Percentiles rank a stretch among this genome's conserved stretches.
Conservation (phyloP, 1,140 invertebrate genomes). For the Zaprionus inermis region DNA sequence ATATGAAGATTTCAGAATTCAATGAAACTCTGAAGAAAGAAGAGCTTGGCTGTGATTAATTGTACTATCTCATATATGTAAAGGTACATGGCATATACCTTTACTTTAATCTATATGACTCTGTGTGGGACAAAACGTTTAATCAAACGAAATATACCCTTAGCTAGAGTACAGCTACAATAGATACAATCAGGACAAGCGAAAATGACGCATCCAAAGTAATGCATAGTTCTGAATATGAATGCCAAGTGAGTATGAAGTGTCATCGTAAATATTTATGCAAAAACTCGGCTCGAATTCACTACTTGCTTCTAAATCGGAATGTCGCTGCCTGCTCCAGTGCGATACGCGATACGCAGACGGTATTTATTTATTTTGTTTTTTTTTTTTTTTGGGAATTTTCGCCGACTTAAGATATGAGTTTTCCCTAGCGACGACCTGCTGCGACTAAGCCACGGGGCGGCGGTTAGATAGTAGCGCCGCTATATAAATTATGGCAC, state of each 20-base stretch:
- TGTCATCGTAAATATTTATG: slow-evolving; percentile 19
- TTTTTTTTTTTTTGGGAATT: background rate
- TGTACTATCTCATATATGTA: too few species aligned
- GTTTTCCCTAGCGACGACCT: slow-evolving; percentile 25
- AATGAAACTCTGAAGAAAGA: too few species aligned
- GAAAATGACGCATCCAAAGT: background rate
- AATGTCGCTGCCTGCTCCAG: slow-evolving; percentile 8
- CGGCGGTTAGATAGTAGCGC: slow-evolving; percentile 37
- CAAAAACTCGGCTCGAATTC: slow-evolving; percentile 10
- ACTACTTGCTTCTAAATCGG: slow-evolving; percentile 5
- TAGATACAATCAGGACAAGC: background rate
- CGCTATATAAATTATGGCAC: slow-evolving; percentile 70
- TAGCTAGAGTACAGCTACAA: background rate
- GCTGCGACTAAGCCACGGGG: slow-evolving; percentile 42
- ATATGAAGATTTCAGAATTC: too few species aligned
- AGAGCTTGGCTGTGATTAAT: too few species aligned
- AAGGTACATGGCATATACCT: too few species aligned
- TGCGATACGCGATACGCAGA: background rate
- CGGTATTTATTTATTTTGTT: background rate
- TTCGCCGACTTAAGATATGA: slow-evolving; percentile 51
- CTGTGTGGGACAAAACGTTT: background rate
- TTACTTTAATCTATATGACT: background rate
- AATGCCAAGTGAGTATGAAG: background rate
- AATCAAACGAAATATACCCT: background rate
- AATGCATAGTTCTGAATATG: slow-evolving; percentile 1